These are phyloP conservation scores for Nannobrachium achirus DNA, from an alignment of 2,113 vertebrate species.

Conservation along the genomic window DNA sequence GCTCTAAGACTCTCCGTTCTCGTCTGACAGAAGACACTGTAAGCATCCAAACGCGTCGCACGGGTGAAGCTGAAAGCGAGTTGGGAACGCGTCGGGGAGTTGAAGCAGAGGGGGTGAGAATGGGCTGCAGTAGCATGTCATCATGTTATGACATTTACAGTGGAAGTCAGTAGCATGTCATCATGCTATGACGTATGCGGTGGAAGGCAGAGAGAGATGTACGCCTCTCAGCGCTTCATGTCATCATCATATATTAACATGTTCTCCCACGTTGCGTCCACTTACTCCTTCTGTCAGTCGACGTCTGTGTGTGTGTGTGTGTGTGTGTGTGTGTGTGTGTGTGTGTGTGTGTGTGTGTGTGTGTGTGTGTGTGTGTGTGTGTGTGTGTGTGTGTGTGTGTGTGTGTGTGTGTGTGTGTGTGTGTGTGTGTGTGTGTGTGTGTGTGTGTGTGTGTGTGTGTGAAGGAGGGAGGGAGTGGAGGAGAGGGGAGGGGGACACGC, in stretches of 20 bases:
- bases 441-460: neutral
- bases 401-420: slow-evolving; percentile 12
- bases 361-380: too few relatives aligned
- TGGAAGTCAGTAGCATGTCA: slow-evolving; percentile 15
- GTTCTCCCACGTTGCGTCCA: slow-evolving; percentile 58
- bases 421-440: neutral
- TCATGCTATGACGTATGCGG: slow-evolving; percentile 46
- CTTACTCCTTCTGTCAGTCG: slow-evolving; percentile 61
- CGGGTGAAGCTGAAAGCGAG: too few relatives aligned
- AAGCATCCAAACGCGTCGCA: too few relatives aligned
- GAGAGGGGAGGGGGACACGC: neutral
- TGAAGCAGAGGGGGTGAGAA: too few relatives aligned
- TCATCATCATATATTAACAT: slow-evolving; percentile 56
- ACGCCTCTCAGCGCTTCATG: slow-evolving; percentile 31
- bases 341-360: neutral
- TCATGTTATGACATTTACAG: slow-evolving; percentile 33
- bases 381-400: neutral
- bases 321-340: too few relatives aligned
- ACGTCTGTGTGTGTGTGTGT: slow-evolving; percentile 16
- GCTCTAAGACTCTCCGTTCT: too few relatives aligned
- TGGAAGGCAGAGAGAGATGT: neutral
- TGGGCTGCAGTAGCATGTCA: too few relatives aligned
- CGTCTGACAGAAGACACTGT: too few relatives aligned
- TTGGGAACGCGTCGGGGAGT: too few relatives aligned
- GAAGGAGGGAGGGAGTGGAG: neutral